phyloP scores from a whole-genome alignment of 2,113 vertebrate genomes.

The Catagonus wagneri region DNA sequence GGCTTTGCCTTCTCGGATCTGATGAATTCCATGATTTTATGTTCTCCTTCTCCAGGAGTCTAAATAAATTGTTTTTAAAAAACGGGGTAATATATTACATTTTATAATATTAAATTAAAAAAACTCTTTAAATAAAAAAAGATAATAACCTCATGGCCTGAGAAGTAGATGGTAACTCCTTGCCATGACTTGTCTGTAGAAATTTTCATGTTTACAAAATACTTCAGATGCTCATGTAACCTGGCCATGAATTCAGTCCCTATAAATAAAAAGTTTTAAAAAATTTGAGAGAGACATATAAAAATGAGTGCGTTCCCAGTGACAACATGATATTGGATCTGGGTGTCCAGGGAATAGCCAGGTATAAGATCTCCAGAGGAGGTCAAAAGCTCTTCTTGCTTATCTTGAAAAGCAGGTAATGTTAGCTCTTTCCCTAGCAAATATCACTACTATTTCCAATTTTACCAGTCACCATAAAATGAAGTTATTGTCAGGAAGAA shows the following conservation, averaged over 20 bases:
- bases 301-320: constrained; percentile 36
- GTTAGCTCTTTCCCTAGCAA: neutral
- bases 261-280: constrained; percentile 82
- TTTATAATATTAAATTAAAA: constrained; percentile 58
- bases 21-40: constrained; percentile 99
- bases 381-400: neutral
- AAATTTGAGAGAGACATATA: constrained; percentile 46
- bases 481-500: neutral
- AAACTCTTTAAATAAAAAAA: constrained; percentile 73
- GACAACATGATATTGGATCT: constrained; percentile 23
- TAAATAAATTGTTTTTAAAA: constrained; percentile 79
- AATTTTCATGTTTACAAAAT: constrained; percentile 98
- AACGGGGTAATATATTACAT: constrained; percentile 39
- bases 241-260: constrained; percentile 99
- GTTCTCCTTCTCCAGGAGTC: constrained; percentile 99
- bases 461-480: neutral
- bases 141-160: constrained; percentile 95
- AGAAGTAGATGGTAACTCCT: constrained; percentile 95
- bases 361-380: neutral
- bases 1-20: constrained; percentile 94
- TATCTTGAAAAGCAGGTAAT: constrained; percentile 38
- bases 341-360: neutral
- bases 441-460: neutral
- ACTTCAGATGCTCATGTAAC: constrained; percentile 97
- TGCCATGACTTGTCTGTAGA: constrained; percentile 97